Evolutionary conservation across 1,140 invertebrate species (phyloP).

Genomic region (Adoxophyes honmai): DNA sequence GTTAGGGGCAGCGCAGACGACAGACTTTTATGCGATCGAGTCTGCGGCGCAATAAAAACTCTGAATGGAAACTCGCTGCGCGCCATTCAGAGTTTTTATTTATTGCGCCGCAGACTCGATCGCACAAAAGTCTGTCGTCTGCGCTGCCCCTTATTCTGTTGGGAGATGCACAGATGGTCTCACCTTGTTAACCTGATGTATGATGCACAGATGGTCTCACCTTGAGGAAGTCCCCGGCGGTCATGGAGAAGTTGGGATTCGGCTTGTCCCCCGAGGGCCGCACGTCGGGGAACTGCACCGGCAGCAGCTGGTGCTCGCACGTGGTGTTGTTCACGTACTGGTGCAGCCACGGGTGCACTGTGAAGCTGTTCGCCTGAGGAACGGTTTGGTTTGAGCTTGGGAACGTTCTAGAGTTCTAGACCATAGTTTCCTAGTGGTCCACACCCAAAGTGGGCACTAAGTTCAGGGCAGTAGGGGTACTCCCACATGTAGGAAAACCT

Average conservation of each 20-base stretch:
- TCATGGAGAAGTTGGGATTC: conserved; percentile 91
- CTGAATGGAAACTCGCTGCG: too few species aligned
- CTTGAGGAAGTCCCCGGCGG: conserved; percentile 82
- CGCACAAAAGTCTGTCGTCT: too few species aligned
- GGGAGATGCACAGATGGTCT: too few species aligned
- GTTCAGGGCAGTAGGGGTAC: too few species aligned
- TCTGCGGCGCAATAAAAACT: too few species aligned
- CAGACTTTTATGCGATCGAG: too few species aligned
- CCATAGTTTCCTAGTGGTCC: not conserved
- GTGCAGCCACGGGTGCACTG: conserved; percentile 95
- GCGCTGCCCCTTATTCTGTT: too few species aligned
- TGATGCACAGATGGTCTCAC: conserved; percentile 23
- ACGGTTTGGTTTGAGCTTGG: not conserved
- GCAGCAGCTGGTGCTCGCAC: conserved; percentile 87
- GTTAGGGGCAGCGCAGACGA: too few species aligned
- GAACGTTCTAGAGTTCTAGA: not conserved
- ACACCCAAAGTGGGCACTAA: not conserved
- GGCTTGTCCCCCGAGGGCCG: conserved; percentile 84
- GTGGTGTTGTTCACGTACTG: conserved; percentile 94
- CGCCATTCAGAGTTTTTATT: too few species aligned
- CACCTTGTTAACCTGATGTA: not conserved
- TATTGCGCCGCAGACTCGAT: too few species aligned
- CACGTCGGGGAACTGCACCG: conserved; percentile 93
- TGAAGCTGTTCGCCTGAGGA: conserved; percentile 69
- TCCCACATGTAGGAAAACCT: too few species aligned